Conservation (phyloP, 1,140 invertebrate genomes). For the Hyles vespertilio region DNA sequence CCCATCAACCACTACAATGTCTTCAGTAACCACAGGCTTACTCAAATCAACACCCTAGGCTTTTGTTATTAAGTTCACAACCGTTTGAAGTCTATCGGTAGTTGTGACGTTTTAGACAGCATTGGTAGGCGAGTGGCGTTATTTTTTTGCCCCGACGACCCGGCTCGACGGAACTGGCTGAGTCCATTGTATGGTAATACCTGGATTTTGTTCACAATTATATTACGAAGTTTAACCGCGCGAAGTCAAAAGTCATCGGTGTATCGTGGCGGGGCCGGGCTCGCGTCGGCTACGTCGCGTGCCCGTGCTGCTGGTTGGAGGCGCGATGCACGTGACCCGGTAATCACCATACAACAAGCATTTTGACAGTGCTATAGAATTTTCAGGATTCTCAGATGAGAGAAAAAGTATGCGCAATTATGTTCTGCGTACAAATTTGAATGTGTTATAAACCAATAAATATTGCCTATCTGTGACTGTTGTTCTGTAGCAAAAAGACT, state of each 20-base stretch:
- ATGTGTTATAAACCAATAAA: too few relatives aligned
- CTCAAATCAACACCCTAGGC: conserved; percentile 20
- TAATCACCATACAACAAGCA: too few relatives aligned
- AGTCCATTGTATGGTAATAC: conserved; percentile 71
- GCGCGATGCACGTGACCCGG: too few relatives aligned
- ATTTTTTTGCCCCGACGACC: conserved; percentile 72
- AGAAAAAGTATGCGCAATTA: too few relatives aligned
- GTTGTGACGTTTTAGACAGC: conserved; percentile 1
- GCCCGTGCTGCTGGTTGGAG: not conserved
- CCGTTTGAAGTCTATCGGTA: not conserved
- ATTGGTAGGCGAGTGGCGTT: conserved; percentile 46
- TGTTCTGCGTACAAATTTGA: too few relatives aligned
- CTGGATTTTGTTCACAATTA: conserved; percentile 74
- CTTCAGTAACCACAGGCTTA: conserved; percentile 3
- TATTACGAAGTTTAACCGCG: conserved; percentile 70
- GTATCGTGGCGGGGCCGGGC: conserved; percentile 42
- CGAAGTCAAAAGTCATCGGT: conserved; percentile 72
- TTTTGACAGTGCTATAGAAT: too few relatives aligned
- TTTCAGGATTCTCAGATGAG: too few relatives aligned
- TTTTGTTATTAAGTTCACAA: conserved; percentile 1
- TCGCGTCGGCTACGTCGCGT: conserved; percentile 29
- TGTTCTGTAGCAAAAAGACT: too few relatives aligned
- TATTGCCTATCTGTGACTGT: too few relatives aligned
- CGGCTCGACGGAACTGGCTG: conserved; percentile 68
- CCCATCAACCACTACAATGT: conserved; percentile 19